These are phyloP conservation scores for Clistopyga incitator DNA, from an alignment of 2,888 invertebrate species.

Conservation along the genomic window DNA sequence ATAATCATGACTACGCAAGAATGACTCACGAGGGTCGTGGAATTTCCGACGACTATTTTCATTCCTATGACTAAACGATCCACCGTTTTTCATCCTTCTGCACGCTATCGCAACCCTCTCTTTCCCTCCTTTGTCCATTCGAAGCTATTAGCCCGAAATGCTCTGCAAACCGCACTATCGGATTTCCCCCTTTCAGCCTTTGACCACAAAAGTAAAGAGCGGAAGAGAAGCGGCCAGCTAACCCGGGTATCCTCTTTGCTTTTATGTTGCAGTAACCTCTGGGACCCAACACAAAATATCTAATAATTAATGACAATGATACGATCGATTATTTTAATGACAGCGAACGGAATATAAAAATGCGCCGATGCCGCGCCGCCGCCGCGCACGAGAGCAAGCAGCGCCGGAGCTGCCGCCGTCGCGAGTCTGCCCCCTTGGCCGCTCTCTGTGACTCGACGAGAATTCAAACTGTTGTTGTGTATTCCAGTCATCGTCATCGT, in stretches of 20 bases:
- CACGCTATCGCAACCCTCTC: neutral
- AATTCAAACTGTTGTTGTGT: constrained; percentile 51
- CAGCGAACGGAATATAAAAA: constrained; percentile 66
- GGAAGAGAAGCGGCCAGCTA: constrained; percentile 34
- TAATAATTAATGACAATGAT: constrained; percentile 82
- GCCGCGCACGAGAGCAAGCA: constrained; percentile 56
- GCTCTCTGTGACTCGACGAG: constrained; percentile 57
- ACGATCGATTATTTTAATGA: constrained; percentile 72
- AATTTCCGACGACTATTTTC: constrained; percentile 50
- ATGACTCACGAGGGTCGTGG: constrained; percentile 41
- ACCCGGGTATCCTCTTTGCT: constrained; percentile 62
- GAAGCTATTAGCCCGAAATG: neutral
- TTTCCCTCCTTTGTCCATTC: constrained; percentile 11
- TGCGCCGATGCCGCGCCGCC: constrained; percentile 47
- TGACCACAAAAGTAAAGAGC: neutral
- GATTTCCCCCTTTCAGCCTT: neutral
- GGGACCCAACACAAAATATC: constrained; percentile 82
- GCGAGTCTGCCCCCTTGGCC: constrained; percentile 43
- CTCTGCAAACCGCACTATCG: neutral
- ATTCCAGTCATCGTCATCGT: constrained; percentile 58
- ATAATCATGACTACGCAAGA: constrained; percentile 19
- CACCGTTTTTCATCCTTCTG: neutral
- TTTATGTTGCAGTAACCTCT: constrained; percentile 83
- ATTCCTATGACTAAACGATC: constrained; percentile 46
- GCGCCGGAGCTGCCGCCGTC: constrained; percentile 64